Percentiles rank a stretch among this genome's conserved stretches.
phyloP scores from a whole-genome alignment of 2,888 invertebrate species.

The Acrobeloides nanus region DNA sequence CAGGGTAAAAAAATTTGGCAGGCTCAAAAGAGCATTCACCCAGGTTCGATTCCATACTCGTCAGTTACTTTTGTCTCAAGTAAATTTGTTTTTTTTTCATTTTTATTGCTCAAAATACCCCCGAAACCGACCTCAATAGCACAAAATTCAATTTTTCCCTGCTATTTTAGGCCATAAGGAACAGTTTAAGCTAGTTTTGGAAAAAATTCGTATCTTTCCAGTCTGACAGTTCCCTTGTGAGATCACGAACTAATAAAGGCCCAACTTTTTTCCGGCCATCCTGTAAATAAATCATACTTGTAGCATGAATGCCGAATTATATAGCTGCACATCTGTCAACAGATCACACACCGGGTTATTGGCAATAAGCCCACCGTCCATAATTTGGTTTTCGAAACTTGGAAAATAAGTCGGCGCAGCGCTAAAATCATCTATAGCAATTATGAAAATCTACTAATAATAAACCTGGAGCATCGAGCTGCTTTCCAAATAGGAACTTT shows the following conservation, averaged over 20 bases:
- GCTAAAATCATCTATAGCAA: conserved; percentile 62
- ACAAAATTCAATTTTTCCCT: too few relatives aligned
- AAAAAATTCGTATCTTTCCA: too few relatives aligned
- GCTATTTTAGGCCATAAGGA: too few relatives aligned
- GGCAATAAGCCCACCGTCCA: conserved; percentile 67
- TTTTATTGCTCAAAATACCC: too few relatives aligned
- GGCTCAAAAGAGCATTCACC: conserved; percentile 3
- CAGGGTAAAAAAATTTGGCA: background rate
- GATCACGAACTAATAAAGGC: too few relatives aligned
- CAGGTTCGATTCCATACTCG: conserved; percentile 1
- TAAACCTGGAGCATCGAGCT: conserved; percentile 39
- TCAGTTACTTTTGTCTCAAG: too few relatives aligned
- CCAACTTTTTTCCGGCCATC: too few relatives aligned
- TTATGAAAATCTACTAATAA: conserved; percentile 3
- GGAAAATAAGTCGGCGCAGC: conserved; percentile 93
- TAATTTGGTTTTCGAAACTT: conserved; percentile 52
- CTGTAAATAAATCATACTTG: too few relatives aligned
- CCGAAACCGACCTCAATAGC: too few relatives aligned
- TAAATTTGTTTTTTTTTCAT: too few relatives aligned
- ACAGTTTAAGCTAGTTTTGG: too few relatives aligned
- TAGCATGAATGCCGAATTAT: conserved; percentile 73
- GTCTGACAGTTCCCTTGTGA: too few relatives aligned
- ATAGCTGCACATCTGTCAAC: conserved; percentile 82
- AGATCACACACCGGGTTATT: conserved; percentile 57
- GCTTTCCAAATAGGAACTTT: conserved; percentile 32